These are phyloP conservation scores for Trachythela sp. DNA, from an alignment of 64 coral and sea anemone species.

Conservation along the genomic window DNA sequence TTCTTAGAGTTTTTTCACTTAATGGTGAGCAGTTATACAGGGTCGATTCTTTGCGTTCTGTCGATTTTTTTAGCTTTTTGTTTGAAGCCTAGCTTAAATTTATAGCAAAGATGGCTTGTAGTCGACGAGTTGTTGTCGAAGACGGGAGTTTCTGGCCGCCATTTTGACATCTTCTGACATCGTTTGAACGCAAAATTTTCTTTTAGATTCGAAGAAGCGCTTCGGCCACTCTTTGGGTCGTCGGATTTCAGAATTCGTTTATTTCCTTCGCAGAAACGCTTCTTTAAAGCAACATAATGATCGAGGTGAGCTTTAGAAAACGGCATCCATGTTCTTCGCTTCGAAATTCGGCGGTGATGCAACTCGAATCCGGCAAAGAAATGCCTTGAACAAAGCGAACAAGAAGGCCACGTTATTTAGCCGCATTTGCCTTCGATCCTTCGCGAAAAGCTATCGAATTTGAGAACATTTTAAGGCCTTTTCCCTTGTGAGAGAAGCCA, in stretches of 20 bases:
- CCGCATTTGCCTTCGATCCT: neutral
- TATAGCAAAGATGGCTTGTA: neutral
- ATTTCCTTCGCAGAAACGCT: neutral
- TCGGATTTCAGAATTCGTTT: neutral
- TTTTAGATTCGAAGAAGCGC: neutral
- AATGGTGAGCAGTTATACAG: neutral
- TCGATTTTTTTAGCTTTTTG: neutral
- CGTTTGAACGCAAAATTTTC: constrained; percentile 2
- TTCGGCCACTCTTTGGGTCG: neutral
- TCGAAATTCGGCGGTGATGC: neutral
- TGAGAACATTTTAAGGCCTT: neutral
- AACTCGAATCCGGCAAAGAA: neutral
- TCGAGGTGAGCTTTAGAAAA: neutral
- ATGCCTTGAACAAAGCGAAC: neutral
- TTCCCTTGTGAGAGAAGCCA: neutral
- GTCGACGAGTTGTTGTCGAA: neutral
- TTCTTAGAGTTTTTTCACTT: neutral
- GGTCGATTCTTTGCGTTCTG: neutral
- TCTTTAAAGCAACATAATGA: neutral
- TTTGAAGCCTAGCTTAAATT: neutral
- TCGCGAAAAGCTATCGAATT: neutral
- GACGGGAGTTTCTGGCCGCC: neutral
- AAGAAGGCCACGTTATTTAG: neutral
- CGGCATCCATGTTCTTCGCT: neutral
- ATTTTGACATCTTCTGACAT: neutral